Conservation (phyloP, 1,140 invertebrate genomes). For the Leptinotarsa defecta region DNA sequence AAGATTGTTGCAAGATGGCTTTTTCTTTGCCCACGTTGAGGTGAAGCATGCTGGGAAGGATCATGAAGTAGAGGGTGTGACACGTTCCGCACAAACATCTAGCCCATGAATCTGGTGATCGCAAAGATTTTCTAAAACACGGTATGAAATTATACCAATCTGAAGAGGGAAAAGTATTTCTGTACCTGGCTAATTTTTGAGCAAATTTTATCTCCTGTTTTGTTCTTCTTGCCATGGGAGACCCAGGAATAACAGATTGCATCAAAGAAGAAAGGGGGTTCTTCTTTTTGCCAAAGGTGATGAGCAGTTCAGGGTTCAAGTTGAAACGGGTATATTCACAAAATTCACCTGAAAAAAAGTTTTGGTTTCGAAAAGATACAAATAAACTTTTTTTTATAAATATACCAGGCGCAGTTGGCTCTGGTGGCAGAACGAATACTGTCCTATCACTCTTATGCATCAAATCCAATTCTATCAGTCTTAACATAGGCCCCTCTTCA, state of each 20-base stretch:
- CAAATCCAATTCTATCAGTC: constrained; percentile 56
- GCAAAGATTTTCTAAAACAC: constrained; percentile 50
- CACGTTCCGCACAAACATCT: constrained; percentile 86
- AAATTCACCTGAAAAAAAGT: constrained; percentile 53
- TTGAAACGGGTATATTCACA: constrained; percentile 63
- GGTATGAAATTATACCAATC: not conserved
- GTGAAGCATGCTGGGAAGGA: constrained; percentile 80
- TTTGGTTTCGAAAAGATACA: not conserved
- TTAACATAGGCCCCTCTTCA: constrained; percentile 60
- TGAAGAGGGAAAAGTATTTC: constrained; percentile 7
- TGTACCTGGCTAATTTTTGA: constrained; percentile 77
- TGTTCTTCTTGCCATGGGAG: constrained; percentile 88
- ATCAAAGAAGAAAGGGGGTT: constrained; percentile 55
- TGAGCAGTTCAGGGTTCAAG: constrained; percentile 59
- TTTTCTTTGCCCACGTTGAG: constrained; percentile 69
- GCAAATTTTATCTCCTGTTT: constrained; percentile 94
- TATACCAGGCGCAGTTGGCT: constrained; percentile 62
- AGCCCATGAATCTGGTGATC: constrained; percentile 83
- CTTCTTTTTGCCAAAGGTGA: constrained; percentile 56
- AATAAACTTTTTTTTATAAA: not conserved
- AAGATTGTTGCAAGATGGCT: constrained; percentile 81
- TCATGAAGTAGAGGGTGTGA: constrained; percentile 97
- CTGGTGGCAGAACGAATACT: constrained; percentile 95
- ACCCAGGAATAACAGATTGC: constrained; percentile 70
- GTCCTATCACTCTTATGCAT: constrained; percentile 78